Conservation (phyloP, 2,113 vertebrate species). For the Peucedramus taeniatus region DNA sequence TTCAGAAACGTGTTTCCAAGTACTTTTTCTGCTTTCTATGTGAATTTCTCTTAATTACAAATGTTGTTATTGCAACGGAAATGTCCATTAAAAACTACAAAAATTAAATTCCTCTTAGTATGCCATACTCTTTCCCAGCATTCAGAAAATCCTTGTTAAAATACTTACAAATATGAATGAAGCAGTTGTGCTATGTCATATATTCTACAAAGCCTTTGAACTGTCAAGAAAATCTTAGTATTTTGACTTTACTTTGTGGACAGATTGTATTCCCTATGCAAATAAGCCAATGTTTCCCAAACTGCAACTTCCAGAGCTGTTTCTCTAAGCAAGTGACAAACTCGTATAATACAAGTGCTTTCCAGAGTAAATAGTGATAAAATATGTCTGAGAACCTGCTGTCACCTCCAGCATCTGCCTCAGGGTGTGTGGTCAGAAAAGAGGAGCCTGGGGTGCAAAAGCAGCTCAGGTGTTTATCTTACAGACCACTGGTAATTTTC, state of each 20-base stretch:
- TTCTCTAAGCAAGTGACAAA: neutral
- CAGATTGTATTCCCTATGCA: neutral
- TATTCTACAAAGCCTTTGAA: neutral
- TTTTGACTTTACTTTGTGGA: neutral
- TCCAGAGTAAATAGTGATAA: neutral
- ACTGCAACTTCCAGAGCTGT: neutral
- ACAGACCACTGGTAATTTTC: neutral
- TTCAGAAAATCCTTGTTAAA: neutral
- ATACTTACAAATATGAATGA: neutral
- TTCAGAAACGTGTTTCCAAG: neutral
- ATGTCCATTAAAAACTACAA: neutral
- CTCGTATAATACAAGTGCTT: fast-evolving
- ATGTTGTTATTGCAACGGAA: neutral
- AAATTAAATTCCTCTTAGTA: neutral
- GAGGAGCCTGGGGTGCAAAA: neutral
- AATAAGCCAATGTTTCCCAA: neutral
- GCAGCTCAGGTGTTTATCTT: neutral
- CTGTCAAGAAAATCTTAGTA: neutral
- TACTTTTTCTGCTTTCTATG: neutral
- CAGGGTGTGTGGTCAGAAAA: neutral
- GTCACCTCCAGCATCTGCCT: neutral
- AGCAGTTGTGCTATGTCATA: neutral
- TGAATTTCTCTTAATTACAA: neutral
- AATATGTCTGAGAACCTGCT: neutral
- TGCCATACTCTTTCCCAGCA: neutral